phyloP scores from a whole-genome alignment of 2,797 vertebrate species.

The Hafferia zeledoni region DNA sequence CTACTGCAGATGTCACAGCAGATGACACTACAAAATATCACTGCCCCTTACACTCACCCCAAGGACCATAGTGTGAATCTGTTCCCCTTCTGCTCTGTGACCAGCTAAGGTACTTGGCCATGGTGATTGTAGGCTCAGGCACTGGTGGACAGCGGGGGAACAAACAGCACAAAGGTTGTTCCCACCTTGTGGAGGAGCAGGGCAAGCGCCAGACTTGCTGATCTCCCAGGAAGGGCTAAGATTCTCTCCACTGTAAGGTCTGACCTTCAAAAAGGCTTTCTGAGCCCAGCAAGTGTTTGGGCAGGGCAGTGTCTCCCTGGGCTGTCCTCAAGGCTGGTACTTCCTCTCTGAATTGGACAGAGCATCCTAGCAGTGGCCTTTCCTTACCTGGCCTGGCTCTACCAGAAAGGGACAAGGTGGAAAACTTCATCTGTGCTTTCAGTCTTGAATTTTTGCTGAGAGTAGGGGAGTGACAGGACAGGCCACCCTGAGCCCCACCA shows the following conservation, averaged over 20 bases:
- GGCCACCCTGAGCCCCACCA: not conserved
- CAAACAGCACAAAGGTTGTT: not conserved
- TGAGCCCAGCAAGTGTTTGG: rapidly evolving
- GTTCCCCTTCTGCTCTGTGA: not conserved
- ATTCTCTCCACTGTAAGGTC: rapidly evolving
- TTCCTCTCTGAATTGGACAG: not conserved
- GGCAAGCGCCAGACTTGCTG: not conserved
- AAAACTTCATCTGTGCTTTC: not conserved
- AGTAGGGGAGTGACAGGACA: not conserved
- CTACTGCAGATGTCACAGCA: not conserved
- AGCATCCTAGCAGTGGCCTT: not conserved
- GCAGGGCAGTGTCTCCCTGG: not conserved
- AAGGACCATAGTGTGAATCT: not conserved
- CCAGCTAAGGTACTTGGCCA: not conserved
- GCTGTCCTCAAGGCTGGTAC: not conserved
- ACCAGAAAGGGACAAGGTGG: not conserved
- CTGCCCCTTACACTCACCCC: not conserved
- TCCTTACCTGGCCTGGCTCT: not conserved
- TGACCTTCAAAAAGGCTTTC: not conserved
- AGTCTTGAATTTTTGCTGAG: not conserved
- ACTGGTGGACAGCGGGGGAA: rapidly evolving
- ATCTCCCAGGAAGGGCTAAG: not conserved
- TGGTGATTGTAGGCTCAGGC: not conserved
- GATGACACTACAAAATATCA: not conserved
- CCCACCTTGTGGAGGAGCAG: not conserved